These are phyloP conservation scores for Trissoscelio sp. DNA, from an alignment of 2,888 invertebrate species.

Conservation along the genomic window DNA sequence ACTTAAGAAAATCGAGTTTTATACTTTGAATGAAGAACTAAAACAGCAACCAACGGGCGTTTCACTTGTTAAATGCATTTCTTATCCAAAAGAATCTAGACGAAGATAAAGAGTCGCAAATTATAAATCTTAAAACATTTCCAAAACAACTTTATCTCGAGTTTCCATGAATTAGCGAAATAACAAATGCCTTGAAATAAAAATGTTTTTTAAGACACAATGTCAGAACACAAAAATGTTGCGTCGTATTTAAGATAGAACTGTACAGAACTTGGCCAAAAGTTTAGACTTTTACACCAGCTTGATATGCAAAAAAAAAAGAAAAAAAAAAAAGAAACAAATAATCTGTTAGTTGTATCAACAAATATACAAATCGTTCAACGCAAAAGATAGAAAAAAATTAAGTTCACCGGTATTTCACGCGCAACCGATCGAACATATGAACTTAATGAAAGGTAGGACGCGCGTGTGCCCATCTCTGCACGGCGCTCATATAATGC, in stretches of 20 bases:
- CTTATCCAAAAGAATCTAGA: not conserved
- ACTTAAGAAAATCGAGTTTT: not conserved
- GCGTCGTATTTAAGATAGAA: conserved; percentile 50
- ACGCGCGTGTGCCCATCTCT: conserved; percentile 65
- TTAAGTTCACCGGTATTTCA: conserved; percentile 49
- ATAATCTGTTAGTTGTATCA: conserved; percentile 5
- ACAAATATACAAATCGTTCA: conserved; percentile 57
- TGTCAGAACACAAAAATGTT: conserved; percentile 62
- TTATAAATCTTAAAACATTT: not conserved
- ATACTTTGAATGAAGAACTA: not conserved
- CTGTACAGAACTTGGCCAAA: conserved; percentile 56
- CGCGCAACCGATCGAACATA: conserved; percentile 38
- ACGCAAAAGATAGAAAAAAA: conserved; percentile 23
- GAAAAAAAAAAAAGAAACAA: conserved; percentile 11
- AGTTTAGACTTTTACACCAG: conserved; percentile 16
- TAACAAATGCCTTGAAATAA: conserved; percentile 59
- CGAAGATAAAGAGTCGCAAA: not conserved
- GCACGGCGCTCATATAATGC: conserved; percentile 78
- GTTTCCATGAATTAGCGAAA: conserved; percentile 56
- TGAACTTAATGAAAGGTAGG: conserved; percentile 20
- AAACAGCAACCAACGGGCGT: not conserved
- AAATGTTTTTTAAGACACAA: conserved; percentile 53
- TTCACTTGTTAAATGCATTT: conserved; percentile 10
- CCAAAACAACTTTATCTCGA: conserved; percentile 39
- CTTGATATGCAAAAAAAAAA: conserved; percentile 13